Evolutionary conservation across 2,113 vertebrate species (phyloP), one percentile per base, ranked within the genome.

Genomic region (Rhegmatorhina hoffmannsi): DNA sequence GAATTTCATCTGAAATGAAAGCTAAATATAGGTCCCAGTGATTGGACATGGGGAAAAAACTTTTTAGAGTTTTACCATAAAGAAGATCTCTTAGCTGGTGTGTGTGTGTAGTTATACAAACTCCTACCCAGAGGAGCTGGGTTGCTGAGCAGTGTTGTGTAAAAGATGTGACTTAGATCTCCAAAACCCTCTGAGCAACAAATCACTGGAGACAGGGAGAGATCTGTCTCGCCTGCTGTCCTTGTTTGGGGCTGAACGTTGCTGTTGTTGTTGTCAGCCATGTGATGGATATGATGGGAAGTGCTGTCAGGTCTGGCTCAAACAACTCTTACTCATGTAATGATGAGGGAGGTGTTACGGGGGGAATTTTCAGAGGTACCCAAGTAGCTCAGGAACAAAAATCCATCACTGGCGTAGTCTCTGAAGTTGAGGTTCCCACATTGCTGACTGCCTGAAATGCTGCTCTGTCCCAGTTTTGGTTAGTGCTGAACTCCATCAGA

Each of bases 91-190:
- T 33, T 29, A 19, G 44, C 36, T 10, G 6, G 24, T 1, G 24
- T 1, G 0, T 25, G 14, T 40, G 16, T 0, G 1, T 13, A 7
- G 55, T 62, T 50, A 14, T 44, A 86, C 64, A 5, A 5, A 7
- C 17, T 69, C 0, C 0, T 72, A 7, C 19, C 21, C 33, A 6
- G 34, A 49, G 72, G 63, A 86, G 38, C 38, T 59, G 72, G 12
- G 10, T 25, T 84, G 46, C 47, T 68, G 85, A 90, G 86, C 29
- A 24, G 17, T 31, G 13, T 6, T 23, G 7, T 36, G 2, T 25
- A 3, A 13, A 63, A 89, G 38, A 70, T 12, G 6, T 55, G 83
- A 69, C 33, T 89, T 70, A 34, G 0, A 7, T n/a, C 44, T 89
- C 55, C 1, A 1, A 62, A 90, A 25, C 26, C 28, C 43, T 63